Conservation (phyloP, 2,888 invertebrate species). For the Aspidiotus destructor region DNA sequence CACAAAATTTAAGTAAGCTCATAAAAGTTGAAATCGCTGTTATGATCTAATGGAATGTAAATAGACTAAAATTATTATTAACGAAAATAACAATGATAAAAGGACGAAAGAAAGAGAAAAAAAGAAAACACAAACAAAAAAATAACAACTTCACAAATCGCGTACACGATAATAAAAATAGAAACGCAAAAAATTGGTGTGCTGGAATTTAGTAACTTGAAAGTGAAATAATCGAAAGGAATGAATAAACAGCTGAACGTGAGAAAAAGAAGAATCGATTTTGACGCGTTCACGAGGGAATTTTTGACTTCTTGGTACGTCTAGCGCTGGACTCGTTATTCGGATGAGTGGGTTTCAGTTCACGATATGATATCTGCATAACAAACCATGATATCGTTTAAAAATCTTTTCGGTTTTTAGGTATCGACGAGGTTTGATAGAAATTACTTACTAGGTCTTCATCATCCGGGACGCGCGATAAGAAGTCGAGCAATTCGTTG, state of each 20-base stretch:
- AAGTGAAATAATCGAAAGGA: constrained; percentile 12
- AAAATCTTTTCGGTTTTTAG: no score
- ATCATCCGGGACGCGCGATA: constrained; percentile 90
- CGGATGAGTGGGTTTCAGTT: constrained; percentile 53
- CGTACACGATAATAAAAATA: constrained; percentile 1
- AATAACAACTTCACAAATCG: neutral
- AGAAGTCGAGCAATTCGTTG: constrained; percentile 89
- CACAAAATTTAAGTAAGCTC: constrained; percentile 32
- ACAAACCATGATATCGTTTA: no score
- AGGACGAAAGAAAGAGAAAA: constrained; percentile 8
- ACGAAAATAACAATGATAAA: constrained; percentile 13
- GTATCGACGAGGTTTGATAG: no score
- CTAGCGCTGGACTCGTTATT: constrained; percentile 50
- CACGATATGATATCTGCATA: constrained; percentile 58
- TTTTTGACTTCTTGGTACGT: constrained; percentile 59
- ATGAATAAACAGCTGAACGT: constrained; percentile 12
- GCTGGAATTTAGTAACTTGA: no score
- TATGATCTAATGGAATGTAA: constrained; percentile 21
- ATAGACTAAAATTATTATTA: constrained; percentile 10
- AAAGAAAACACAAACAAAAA: constrained; percentile 18
- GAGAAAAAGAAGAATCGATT: constrained; percentile 12
- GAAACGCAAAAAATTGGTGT: no score
- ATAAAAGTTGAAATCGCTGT: constrained; percentile 26
- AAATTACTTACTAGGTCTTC: constrained; percentile 68
- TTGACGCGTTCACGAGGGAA: constrained; percentile 37